A percentile compares a stretch with the other conserved stretches of the same genome.
Evolutionary conservation across 2,797 vertebrate genomes (phyloP).

Genomic region (Myripristis murdjan): DNA sequence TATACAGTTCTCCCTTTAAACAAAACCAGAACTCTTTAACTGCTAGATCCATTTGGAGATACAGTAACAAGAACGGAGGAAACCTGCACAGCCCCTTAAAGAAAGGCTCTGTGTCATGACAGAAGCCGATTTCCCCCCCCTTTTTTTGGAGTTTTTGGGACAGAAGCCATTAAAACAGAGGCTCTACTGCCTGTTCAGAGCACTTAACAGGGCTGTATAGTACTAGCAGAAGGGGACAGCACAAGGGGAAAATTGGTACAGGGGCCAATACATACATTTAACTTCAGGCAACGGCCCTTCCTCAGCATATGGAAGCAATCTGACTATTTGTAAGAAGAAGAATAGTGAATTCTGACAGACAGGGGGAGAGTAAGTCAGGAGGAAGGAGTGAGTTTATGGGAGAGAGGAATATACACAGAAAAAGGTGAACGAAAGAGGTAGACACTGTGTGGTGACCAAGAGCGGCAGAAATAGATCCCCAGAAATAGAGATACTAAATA

Average conservation of each 20-base stretch:
- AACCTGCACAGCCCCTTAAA: conserved; percentile 44
- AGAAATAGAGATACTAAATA: conserved; percentile 56
- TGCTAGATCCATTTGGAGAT: conserved; percentile 53
- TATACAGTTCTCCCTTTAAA: conserved; percentile 39
- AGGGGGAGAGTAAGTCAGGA: conserved; percentile 16
- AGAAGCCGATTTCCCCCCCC: conserved; percentile 21
- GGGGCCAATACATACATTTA: conserved; percentile 83
- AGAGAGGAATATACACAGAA: conserved; percentile 49
- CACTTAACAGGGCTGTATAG: conserved; percentile 72
- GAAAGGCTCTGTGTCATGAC: conserved; percentile 59
- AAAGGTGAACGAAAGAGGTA: conserved; percentile 55
- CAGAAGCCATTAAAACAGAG: conserved; percentile 73
- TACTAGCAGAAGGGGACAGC: conserved; percentile 61
- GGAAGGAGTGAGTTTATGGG: conserved; percentile 50
- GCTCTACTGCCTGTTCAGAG: conserved; percentile 50
- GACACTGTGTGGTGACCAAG: conserved; percentile 58
- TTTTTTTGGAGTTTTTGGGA: conserved; percentile 58
- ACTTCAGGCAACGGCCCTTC: conserved; percentile 65
- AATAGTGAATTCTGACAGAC: conserved; percentile 62
- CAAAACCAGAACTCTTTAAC: conserved; percentile 47
- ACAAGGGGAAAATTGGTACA: conserved; percentile 61
- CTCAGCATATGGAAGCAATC: conserved; percentile 86
- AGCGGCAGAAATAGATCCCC: conserved; percentile 62
- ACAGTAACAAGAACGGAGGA: conserved; percentile 42
- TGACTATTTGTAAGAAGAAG: conserved; percentile 69